Evolutionary conservation across 2,888 invertebrate genomes (phyloP).

Genomic region (Osedax frankpressi): DNA sequence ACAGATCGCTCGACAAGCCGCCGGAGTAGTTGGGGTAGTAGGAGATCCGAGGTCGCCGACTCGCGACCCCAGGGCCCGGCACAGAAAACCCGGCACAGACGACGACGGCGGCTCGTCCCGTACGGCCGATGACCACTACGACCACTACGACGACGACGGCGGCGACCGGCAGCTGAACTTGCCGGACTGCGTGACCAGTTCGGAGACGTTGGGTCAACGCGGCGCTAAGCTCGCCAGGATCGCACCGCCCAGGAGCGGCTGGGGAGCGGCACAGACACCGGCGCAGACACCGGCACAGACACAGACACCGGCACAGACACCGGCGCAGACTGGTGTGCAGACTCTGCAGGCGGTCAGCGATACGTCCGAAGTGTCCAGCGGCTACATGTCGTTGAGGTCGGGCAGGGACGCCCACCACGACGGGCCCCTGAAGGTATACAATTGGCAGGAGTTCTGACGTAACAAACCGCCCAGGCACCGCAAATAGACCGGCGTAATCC

Average conservation of each 20-base stretch:
- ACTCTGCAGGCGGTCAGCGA: constrained; percentile 9
- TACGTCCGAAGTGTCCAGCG: constrained; percentile 2
- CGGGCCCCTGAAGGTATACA: constrained; percentile 29
- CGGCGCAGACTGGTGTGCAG: neutral
- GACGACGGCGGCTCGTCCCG: too few species aligned
- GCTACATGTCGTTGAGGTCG: constrained; percentile 27
- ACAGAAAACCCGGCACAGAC: too few species aligned
- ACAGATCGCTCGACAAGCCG: neutral
- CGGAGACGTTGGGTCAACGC: neutral
- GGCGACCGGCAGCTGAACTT: neutral
- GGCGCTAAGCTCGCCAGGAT: neutral
- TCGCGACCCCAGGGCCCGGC: too few species aligned
- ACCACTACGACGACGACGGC: too few species aligned
- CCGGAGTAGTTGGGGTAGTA: too few species aligned
- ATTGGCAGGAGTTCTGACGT: constrained; percentile 29
- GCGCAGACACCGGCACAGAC: too few species aligned
- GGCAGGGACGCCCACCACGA: constrained; percentile 30
- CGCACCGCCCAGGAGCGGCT: neutral
- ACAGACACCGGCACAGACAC: too few species aligned
- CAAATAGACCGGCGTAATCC: too few species aligned
- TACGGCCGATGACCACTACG: too few species aligned
- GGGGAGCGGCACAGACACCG: too few species aligned
- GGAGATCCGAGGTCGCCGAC: too few species aligned
- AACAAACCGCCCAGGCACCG: too few species aligned
- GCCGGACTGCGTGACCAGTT: neutral